Evolutionary conservation across 2,888 invertebrate genomes (phyloP), one percentile per base, ranked within the genome.

Genomic region (Spatulosminthurus flaviceps): DNA sequence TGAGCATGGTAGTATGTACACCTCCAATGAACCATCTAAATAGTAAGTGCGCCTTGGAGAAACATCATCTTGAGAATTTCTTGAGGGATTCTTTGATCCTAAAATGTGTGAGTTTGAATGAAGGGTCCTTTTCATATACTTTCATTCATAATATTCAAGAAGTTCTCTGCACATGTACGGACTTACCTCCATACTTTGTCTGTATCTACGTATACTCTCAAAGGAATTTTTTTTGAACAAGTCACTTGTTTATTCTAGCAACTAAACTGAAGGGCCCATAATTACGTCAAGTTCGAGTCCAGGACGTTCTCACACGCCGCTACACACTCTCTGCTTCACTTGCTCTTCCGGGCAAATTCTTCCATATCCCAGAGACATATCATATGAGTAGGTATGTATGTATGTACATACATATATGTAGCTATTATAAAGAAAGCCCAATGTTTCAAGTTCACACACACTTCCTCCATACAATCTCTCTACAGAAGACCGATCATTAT

Each of bases 11-110:
- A 34, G 34, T 34, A 34, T n/a, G n/a, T n/a, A n/a, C n/a, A n/a
- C n/a, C n/a, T n/a, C n/a, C n/a, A 66, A 66, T 66, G 66, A 28
- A 24, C 24, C 4, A 71, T 21, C 24, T 11, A 71, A 42, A 42
- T 13, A 22, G 21, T 19, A 34, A 34, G 34, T 9, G 70, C 70
- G 42, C 70, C 70, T 9, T 9, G 34, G 34, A 34, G 9, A 34
- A 34, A 34, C 4, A 34, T 7, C 4, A 34, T n/a, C n/a, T 4
- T 7, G 34, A 34, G 9, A 34, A 34, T 34, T 24, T 71, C 42
- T 71, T n/a, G 41, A 71, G 70, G 70, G 70, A 21, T 71, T 22
- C 70, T 71, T 21, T 71, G 34, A 42, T 71, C 29, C 70, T n/a
- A 42, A 41, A 34, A 21, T n/a, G 70, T 71, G 70, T 42, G 29